Base-by-base conservation (phyloP, 2,797 vertebrate species). In the Forpus xanthops region DNA sequence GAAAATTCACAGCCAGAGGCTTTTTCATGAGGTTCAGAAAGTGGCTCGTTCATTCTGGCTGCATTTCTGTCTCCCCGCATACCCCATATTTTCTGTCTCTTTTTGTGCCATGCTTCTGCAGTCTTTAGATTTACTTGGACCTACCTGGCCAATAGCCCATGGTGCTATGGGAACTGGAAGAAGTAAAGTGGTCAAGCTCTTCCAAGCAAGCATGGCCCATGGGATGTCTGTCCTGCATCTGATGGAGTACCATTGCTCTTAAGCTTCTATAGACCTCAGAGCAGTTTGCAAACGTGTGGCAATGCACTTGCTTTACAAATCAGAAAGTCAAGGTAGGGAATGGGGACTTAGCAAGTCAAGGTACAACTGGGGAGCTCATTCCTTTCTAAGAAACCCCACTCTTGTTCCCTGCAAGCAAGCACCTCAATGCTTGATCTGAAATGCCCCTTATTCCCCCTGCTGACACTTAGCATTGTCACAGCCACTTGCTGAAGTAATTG, bases 401-500 rank as follows among this genome's bases (percentile, higher is more conserved):
- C 44, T 90, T 1, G 1, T 65, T 64, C 41, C 15, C 33, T 75
- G 24, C 41, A 74, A 49, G 21, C 19, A 71, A n/a, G n/a, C 31
- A 9, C 81, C 65, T 45, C 49, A n/a, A 55, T 86, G 31, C 56
- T 78, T 86, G 33, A 35, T 74, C 66, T 85, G 65, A 93, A 89
- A 84, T 56, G 37, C 42, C 72, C 24, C 42, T 74, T 66, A 14
- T 35, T 2, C 1, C 2, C 18, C 62, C 58, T 33, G 42, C 70
- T 89, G 82, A 39, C 82, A 47, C 60, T 92, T 68, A 33, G 42
- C 81, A 76, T 71, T 11, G 15, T 24, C 55, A 60, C 62, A 90
- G 73, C 31, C 37, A 45, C 77, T 85, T 1, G 17, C 72, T 91
- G 60, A 77, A 94, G 83, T 93, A 91, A 93, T 87, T 88, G 89